phyloP scores from a whole-genome alignment of 2,113 vertebrate genomes.

The Chamaetylas fuelleborni region DNA sequence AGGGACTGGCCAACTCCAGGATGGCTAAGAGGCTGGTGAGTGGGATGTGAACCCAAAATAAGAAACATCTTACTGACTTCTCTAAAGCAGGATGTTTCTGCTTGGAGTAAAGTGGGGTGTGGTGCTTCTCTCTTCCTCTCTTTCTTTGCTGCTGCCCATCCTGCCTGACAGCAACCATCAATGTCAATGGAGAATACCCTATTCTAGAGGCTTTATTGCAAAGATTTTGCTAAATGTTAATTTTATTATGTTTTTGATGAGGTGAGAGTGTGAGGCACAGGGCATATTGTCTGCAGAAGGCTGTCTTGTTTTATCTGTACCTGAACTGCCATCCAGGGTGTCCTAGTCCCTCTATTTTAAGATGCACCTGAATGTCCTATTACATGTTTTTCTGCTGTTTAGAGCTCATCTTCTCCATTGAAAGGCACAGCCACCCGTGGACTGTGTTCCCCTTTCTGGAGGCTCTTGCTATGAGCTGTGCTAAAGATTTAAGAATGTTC shows the following conservation, averaged over 20 bases:
- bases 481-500: neutral
- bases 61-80: neutral
- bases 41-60: neutral
- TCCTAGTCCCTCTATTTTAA: neutral
- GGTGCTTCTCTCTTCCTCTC: neutral
- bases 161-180: neutral
- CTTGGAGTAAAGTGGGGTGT: neutral
- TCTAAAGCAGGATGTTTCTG: neutral
- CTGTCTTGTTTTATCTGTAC: neutral
- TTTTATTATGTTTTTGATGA: neutral
- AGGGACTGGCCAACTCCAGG: neutral
- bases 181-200: neutral
- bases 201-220: neutral
- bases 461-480: neutral
- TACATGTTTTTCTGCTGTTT: neutral
- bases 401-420: neutral
- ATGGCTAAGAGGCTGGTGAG: neutral
- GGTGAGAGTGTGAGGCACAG: neutral
- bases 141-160: neutral
- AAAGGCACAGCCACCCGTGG: rapidly evolving
- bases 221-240: neutral
- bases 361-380: neutral
- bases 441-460: neutral
- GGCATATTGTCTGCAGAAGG: neutral
- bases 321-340: neutral